Base-by-base conservation (phyloP, 2,113 vertebrate genomes). In the Cochlearius cochlearius region DNA sequence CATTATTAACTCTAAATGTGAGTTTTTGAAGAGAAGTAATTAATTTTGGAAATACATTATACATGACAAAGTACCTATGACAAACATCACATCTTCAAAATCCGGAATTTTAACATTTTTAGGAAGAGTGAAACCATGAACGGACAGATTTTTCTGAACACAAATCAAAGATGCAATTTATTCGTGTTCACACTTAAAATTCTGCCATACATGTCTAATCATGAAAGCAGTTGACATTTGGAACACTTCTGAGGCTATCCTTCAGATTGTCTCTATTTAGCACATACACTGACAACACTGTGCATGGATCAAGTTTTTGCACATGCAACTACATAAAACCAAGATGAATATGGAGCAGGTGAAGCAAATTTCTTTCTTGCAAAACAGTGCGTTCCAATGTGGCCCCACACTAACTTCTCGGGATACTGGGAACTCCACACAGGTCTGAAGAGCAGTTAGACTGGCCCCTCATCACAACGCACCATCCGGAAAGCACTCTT, bases 211-310 rank as follows among this genome's bases (percentile, higher is more conserved):
- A 0, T 9, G 5, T 38, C 29, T 49, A 27, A 45, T 20, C 17
- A 36, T 18, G 22, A 83, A 72, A 80, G 21, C 22, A 71, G 29
- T 0, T 58, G 25, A 68, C 34, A 67, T 30, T 11, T 66, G 66
- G 11, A 76, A 79, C 2, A 45, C 10, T 79, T 64, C 15, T 1
- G 2, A 91, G 15, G 34, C 22, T 30, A 36, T 47, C 52, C 32
- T 90, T 92, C 69, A 58, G 26, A 49, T 36, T 69, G 25, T 79
- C 50, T 62, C n/a, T 26, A 49, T n/a, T 66, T n/a, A 47, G 56
- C 2, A 4, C 8, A 25, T 4, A 29, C 5, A 23, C 11, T 8
- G 17, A 2, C 18, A 14, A 64, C 32, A 50, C 9, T 4, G 6
- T 12, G 8, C 20, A 16, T 1, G 12, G 19, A 66, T 45, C 5